phyloP scores from a whole-genome alignment of 1,140 invertebrate genomes.

The Sycophila sp. region DNA sequence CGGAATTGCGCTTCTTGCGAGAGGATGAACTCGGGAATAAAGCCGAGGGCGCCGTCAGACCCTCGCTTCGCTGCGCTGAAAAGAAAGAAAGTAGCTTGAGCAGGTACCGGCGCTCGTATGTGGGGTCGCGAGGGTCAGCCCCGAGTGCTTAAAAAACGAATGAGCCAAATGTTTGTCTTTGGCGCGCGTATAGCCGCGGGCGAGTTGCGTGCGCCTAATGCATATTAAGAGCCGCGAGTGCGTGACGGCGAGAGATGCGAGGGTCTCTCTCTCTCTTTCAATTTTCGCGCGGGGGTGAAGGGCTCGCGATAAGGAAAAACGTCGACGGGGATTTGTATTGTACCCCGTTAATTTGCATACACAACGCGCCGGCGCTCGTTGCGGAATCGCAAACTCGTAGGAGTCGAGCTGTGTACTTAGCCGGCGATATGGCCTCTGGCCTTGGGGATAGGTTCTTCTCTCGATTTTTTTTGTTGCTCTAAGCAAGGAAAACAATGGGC shows the following conservation, averaged over 20 bases:
- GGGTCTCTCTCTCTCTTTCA: conserved; percentile 3
- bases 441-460: no score
- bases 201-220: conserved; percentile 18
- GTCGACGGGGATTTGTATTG: not conserved
- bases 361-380: not conserved
- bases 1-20: conserved; percentile 3
- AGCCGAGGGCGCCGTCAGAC: not conserved
- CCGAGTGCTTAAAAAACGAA: no score
- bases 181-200: not conserved
- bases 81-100: no score
- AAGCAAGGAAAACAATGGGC: no score
- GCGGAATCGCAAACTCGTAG: not conserved
- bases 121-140: no score
- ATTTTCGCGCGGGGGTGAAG: no score
- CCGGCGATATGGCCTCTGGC: not conserved
- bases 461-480: not conserved
- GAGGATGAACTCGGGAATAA: not conserved
- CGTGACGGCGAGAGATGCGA: not conserved
- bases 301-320: conserved; percentile 3
- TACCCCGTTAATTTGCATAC: conserved; percentile 18
- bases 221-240: conserved; percentile 11
- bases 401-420: not conserved
- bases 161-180: not conserved
- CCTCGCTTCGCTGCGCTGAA: not conserved
- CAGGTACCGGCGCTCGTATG: no score